Base-by-base conservation (phyloP, 2,113 vertebrate species). In the Albula goreensis region DNA sequence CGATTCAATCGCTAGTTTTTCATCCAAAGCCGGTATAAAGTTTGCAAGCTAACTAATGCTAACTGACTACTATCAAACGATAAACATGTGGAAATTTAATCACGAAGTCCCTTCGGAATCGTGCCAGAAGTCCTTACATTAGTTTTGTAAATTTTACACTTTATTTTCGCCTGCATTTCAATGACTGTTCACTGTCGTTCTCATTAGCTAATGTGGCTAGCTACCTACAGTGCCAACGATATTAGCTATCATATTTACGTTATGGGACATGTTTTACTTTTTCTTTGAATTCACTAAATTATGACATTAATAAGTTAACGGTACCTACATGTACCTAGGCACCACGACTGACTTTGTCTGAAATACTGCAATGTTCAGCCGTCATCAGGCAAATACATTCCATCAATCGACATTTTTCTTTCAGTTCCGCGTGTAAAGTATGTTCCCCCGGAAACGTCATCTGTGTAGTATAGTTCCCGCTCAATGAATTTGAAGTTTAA, bases 391-490 rank as follows among this genome's bases (percentile, higher is more conserved):
- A 70, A 19, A 22, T 22, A n/a, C n/a, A 74, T 74, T 25, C 8
- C 9, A n/a, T 56, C 6, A 12, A 1, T 12, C 12, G 53, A 70
- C 70, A 31, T 74, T 74, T 74, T 7, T 12, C n/a, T 74, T 74
- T 74, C 1, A 4, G 25, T 63, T 85, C 78, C 85, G 41, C 49
- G 53, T 49, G 25, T 80, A 31, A 66, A 85, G 80, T 81, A 70
- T 51, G 85, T 85, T 78, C 85, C 17, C 83, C 85, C 48, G 48
- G 78, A 85, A 85, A 80, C 78, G 5, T 57, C n/a, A 52, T 5
- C 70, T 74, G n/a, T 22, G 5, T 10, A 74, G 70, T 22, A n/a
- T 31, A 74, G 70, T 74, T 74, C 63, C 63, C 17, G n/a, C 22
- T 17, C 3, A 66, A 66, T 66, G 5, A 31, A 31, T 31, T 74